A percentile compares a stretch with the other conserved stretches of the same genome.
Conservation (phyloP, 2,797 vertebrate genomes). For the Microcaecilia unicolor region DNA sequence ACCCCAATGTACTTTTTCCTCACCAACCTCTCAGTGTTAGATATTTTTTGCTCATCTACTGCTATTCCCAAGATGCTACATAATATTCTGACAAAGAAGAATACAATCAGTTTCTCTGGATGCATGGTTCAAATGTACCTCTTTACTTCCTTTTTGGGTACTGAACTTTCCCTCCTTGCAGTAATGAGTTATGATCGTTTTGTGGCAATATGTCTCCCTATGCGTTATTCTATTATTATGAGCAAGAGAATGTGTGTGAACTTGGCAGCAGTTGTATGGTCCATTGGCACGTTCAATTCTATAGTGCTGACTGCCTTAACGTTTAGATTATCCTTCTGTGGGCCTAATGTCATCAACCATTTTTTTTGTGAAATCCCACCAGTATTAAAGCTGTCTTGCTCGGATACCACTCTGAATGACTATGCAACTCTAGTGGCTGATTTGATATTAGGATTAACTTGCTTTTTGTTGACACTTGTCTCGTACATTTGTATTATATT, state of each 20-base stretch:
- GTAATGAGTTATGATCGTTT: conserved; percentile 19
- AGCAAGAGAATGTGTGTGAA: conserved; percentile 1
- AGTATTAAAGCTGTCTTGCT: conserved; percentile 23
- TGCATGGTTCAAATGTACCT: conserved; percentile 10
- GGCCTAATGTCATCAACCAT: conserved; percentile 23
- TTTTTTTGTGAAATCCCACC: conserved; percentile 36
- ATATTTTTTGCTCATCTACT: conserved; percentile 2
- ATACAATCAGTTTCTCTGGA: background rate
- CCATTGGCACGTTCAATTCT: conserved; percentile 17
- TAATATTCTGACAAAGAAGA: background rate
- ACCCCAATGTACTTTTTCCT: conserved; percentile 8
- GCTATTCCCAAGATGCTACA: conserved; percentile 9
- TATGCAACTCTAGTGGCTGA: conserved; percentile 7
- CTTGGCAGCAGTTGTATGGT: conserved; percentile 21
- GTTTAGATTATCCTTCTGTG: conserved; percentile 24
- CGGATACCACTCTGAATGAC: conserved; percentile 2
- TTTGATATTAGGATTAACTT: conserved; percentile 13
- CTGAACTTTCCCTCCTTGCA: conserved; percentile 9
- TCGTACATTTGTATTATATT: conserved; percentile 9
- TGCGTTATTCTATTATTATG: conserved; percentile 11
- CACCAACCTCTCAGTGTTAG: background rate
- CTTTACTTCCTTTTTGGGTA: background rate
- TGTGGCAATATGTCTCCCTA: conserved; percentile 8
- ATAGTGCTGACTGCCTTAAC: conserved; percentile 14
- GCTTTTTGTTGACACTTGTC: conserved; percentile 16